Evolutionary conservation across 2,797 vertebrate genomes (phyloP).

Genomic region (Lepus oiostolus): DNA sequence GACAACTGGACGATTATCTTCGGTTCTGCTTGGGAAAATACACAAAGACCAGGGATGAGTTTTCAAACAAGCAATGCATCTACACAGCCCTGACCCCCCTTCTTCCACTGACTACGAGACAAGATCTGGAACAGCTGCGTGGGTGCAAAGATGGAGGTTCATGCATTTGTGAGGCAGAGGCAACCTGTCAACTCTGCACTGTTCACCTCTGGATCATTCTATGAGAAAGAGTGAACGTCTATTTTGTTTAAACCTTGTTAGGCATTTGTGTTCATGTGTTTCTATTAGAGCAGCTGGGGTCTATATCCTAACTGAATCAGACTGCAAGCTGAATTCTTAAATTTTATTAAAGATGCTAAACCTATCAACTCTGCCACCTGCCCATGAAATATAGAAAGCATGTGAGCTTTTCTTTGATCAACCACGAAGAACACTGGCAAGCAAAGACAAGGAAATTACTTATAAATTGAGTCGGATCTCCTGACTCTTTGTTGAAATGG

Average conservation of each 20-base stretch:
- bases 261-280: not conserved
- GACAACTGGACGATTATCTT: not conserved
- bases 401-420: not conserved
- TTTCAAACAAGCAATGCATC: not conserved
- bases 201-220: not conserved
- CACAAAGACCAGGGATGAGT: not conserved
- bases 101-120: not conserved
- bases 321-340: slow-evolving; percentile 20
- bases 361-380: not conserved
- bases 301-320: not conserved
- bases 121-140: not conserved
- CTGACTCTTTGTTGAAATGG: slow-evolving; percentile 26
- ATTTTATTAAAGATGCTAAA: slow-evolving; percentile 22
- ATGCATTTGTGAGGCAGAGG: not conserved
- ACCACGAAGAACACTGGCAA: not conserved
- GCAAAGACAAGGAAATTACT: not conserved
- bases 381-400: not conserved
- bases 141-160: not conserved
- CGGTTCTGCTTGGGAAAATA: not conserved
- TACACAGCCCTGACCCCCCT: not conserved
- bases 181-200: not conserved
- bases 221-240: not conserved
- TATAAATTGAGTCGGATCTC: not conserved
- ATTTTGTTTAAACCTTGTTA: not conserved
- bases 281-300: not conserved